Base-by-base conservation (phyloP, 2,888 invertebrate genomes). In the Acleris sparsana region DNA sequence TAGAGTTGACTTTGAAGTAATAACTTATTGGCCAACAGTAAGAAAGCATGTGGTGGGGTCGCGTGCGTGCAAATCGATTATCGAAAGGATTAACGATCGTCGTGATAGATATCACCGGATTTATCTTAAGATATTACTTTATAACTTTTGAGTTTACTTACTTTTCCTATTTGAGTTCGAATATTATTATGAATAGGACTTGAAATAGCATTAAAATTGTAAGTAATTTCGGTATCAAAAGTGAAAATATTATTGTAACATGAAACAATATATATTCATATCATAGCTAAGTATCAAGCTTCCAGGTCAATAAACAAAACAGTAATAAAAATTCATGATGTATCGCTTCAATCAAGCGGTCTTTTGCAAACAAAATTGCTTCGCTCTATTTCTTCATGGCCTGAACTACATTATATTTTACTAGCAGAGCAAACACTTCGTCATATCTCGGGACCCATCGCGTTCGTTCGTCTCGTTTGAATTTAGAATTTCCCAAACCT, bases 41-140 rank as follows among this genome's bases (percentile, higher is more conserved):
- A 62, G 61, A 39, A 11, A 2, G 69, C 69, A 72, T 53, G 67
- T 80, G 71, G 79, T 77, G 63, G 73, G 78, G 84, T 84, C 83
- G 83, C 84, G 84, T 85, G 84, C 84, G 84, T 85, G 85, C 80
- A 84, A 84, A 85, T 85, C 83, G 85, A 85, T 85, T 85, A 85
- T 80, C 77, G 74, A 72, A 76, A 80, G 78, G 79, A 80, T 83
- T 82, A 79, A 77, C 75, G 74, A 76, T 76, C 72, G 67, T 69
- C 75, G 67, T 74, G 81, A 83, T 77, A 70, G 63, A 79, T 80
- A 83, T 82, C 80, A 73, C 69, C 70, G 70, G 80, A 75, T 79
- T 62, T 66, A 63, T 85, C 76, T 73, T 58, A 75, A 76, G 84
- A 83, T 81, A 75, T 69, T 67, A 62, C 70, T 57, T 64, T 66